These are phyloP conservation scores for Drosophila eohydei DNA, from an alignment of 2,888 invertebrate genomes.

Conservation along the genomic window DNA sequence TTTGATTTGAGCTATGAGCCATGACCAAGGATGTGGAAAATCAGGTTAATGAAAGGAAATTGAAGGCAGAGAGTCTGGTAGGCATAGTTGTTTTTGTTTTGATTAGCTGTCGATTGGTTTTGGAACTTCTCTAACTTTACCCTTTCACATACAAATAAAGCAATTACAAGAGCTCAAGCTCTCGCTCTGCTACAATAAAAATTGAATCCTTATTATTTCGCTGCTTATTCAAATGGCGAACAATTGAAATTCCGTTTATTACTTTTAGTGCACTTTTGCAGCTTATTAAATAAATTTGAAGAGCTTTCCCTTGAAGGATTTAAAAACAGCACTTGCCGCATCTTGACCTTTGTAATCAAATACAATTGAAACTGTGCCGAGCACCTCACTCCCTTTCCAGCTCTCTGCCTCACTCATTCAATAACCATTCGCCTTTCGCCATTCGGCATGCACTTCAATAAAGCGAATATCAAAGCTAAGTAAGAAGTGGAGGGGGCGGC, in stretches of 20 bases:
- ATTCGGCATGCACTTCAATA: conserved; percentile 34
- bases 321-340: conserved; percentile 35
- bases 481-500: background rate
- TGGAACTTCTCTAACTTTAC: background rate
- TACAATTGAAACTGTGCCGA: conserved; percentile 57
- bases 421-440: conserved; percentile 31
- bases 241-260: conserved; percentile 6
- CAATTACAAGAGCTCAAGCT: background rate
- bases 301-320: conserved; percentile 21
- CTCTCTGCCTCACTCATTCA: conserved; percentile 8
- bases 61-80: background rate
- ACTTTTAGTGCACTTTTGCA: conserved; percentile 17
- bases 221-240: background rate
- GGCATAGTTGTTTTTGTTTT: background rate
- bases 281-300: conserved; percentile 32
- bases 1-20: no score
- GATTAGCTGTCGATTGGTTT: background rate
- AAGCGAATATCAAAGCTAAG: conserved; percentile 33
- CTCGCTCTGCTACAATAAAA: background rate
- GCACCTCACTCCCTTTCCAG: conserved; percentile 17
- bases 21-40: no score
- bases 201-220: background rate
- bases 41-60: background rate
- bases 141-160: background rate
- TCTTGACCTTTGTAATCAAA: conserved; percentile 54